Percentiles rank a stretch among this genome's conserved stretches.
phyloP scores from a whole-genome alignment of 2,888 invertebrate genomes.

The Cephonodes hylas region DNA sequence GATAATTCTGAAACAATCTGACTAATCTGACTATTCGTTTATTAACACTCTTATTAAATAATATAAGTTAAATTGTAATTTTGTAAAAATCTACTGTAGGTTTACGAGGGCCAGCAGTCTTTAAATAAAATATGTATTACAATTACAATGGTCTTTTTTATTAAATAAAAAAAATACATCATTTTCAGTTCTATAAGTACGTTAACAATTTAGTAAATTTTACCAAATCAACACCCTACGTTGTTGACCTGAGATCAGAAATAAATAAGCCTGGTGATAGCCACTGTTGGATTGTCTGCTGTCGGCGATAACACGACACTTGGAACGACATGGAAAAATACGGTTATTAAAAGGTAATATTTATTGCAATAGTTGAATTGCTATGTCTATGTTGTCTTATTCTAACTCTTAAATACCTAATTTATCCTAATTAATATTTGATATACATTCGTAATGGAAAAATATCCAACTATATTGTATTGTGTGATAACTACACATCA shows the following conservation, averaged over 20 bases:
- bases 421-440: conserved; percentile 61
- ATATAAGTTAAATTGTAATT: too few species aligned
- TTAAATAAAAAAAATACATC: conserved; percentile 78
- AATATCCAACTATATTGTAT: conserved; percentile 55
- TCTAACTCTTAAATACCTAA: conserved; percentile 55
- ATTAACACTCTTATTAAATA: too few species aligned
- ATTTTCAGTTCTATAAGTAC: conserved; percentile 79
- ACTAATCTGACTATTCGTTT: too few species aligned
- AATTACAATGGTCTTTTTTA: conserved; percentile 74
- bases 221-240: conserved; percentile 73
- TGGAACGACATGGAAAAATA: conserved; percentile 21
- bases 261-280: conserved; percentile 55
- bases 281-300: conserved; percentile 6
- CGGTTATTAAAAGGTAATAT: conserved; percentile 10
- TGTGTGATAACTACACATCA: conserved; percentile 48
- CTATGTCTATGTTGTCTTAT: conserved; percentile 46
- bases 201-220: conserved; percentile 77
- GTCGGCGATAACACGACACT: conserved; percentile 25
- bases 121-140: conserved; percentile 21
- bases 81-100: background rate
- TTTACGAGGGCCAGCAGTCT: background rate
- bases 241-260: conserved; percentile 74
- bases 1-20: too few species aligned
- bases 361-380: conserved; percentile 4
- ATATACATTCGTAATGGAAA: conserved; percentile 70